These are phyloP conservation scores for Ochropacha duplaris DNA, from an alignment of 2,888 invertebrate genomes.

Conservation along the genomic window DNA sequence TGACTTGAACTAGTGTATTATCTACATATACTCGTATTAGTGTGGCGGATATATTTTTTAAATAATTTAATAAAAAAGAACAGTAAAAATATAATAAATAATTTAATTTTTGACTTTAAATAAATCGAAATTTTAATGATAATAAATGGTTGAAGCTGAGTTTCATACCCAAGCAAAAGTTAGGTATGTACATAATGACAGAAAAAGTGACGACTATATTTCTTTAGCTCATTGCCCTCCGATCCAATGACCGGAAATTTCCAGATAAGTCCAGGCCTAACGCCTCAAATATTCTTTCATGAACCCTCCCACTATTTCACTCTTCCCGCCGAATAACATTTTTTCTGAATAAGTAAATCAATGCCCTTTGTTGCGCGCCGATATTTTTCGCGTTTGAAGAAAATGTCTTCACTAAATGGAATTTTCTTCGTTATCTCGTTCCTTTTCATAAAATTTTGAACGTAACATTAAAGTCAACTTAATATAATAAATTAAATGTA, in stretches of 20 bases:
- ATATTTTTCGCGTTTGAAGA: constrained; percentile 36
- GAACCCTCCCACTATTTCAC: constrained; percentile 46
- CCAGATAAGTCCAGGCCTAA: constrained; percentile 60
- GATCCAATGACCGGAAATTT: constrained; percentile 69
- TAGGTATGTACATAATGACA: constrained; percentile 43
- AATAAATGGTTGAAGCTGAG: not conserved
- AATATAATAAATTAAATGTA: too few relatives aligned
- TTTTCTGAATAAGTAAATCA: constrained; percentile 47
- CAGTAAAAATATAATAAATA: too few relatives aligned
- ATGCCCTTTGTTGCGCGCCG: constrained; percentile 39
- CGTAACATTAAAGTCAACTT: constrained; percentile 21
- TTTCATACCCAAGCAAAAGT: constrained; percentile 4
- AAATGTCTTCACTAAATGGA: constrained; percentile 29
- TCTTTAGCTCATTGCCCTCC: constrained; percentile 46
- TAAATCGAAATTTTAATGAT: not conserved
- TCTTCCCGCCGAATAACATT: constrained; percentile 37
- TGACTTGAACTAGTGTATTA: too few relatives aligned
- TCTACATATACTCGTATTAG: too few relatives aligned
- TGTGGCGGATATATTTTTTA: too few relatives aligned
- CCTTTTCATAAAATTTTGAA: constrained; percentile 10
- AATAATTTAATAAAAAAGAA: too few relatives aligned
- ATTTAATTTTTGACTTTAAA: too few relatives aligned
- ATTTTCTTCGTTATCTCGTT: constrained; percentile 31
- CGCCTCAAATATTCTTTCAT: constrained; percentile 50
- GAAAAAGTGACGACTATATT: constrained; percentile 49